Base-by-base conservation (phyloP, 2,888 invertebrate species). In the Diarsia brunnea region DNA sequence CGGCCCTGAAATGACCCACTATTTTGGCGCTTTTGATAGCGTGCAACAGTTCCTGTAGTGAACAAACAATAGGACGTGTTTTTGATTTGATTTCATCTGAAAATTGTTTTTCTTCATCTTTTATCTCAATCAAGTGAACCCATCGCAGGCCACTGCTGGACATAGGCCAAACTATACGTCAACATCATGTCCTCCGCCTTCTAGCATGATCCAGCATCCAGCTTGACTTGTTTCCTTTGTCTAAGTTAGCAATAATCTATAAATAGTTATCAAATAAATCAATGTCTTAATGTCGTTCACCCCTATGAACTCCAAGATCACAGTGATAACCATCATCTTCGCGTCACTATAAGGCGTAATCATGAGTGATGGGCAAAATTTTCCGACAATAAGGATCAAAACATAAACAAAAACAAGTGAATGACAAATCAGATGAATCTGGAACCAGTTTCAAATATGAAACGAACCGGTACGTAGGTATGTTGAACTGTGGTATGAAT, bases 281-380 rank as follows among this genome's bases (percentile, higher is more conserved):
- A 79, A 60, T 65, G 66, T 73, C 69, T 4, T 5, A 0, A 68
- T 72, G 85, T 84, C 82, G 61, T 79, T 85, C 69, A 82, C 84
- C 82, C 38, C 43, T 10, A 0, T 2, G 47, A n/a, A 8, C 14
- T n/a, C n/a, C 10, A 21, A 69, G 58, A 68, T 55, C 24, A 21
- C n/a, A 16, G 21, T 63, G 82, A 73, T 78, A 66, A 58, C 4
- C n/a, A 16, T 19, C 11, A 58, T 49, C 51, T 65, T 45, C 21
- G n/a, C 55, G 19, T 24, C 53, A 43, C 31, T n/a, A 31, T 16
- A 16, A 21, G 43, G 7, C n/a, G 12, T 63, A 21, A 75, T 82
- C 81, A 58, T 84, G 82, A 82, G 24, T 43, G 80, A 81, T 84
- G 11, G 65, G 5, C 12, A 11, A 73, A 84, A 71, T 0, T 69